Evolutionary conservation across 2,888 invertebrate species (phyloP), one percentile per base, ranked within the genome.

Genomic region (Rhyacophila evoluta): DNA sequence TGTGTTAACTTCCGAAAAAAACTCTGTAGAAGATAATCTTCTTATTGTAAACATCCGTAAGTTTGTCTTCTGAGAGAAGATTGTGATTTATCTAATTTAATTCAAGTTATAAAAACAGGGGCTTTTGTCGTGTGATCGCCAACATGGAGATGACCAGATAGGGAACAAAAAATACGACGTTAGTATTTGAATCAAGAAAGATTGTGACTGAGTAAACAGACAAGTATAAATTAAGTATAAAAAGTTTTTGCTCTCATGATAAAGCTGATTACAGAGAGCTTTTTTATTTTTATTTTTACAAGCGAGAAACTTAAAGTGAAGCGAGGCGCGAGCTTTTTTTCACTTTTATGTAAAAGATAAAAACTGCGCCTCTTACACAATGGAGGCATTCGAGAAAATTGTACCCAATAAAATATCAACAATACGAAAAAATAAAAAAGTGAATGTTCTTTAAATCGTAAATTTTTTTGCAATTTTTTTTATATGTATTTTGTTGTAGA

Each of bases 291-390:
- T 55, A 55, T 55, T 55, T 55, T 55, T 55, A 55, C 55, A 55
- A 55, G 55, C 55, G 25, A 55, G 55, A 55, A 55, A 55, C 55
- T 55, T 55, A 55, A 55, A 55, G 55, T 55, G 55, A 55, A 55
- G 19, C 55, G 15, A 55, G 55, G 55, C 55, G 25, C 25, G 55
- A 55, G 55, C 19, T 55, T 55, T 55, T 55, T 55, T 55, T 55
- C 12, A 55, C 55, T 55, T 55, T 55, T 55, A 55, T 55, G 55
- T 55, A 55, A 1, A 19, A 55, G 55, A 55, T 55, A 55, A 55
- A 41, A 55, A 55, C 15, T 55, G 19, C 10, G 19, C 55, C 55
- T 39, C n/a, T 6, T 55, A 55, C 55, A 55, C 55, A 55, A 55
- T 55, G 55, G 55, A 12, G 55, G 15, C 15, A 19, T 55, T 55